Evolutionary conservation across 2,888 invertebrate species (phyloP), one percentile per base, ranked within the genome.

Genomic region (Dynastes maya): DNA sequence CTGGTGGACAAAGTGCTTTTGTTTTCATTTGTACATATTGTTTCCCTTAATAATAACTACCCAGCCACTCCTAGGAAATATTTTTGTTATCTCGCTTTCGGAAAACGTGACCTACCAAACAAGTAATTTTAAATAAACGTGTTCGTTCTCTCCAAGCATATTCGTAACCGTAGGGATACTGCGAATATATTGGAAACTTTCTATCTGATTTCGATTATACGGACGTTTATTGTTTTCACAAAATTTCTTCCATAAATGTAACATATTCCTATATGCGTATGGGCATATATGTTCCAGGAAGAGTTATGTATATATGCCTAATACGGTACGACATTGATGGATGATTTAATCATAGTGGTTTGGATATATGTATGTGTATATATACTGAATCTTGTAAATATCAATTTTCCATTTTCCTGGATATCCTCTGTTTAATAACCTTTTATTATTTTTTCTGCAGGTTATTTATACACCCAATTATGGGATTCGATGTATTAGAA

Each of bases 11-110:
- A 53, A 53, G 64, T 32, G 70, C 45, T 63, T 72, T 78, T 78
- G 71, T 78, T 71, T 65, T 40, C 71, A 58, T 78, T 78, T 72
- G 61, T 71, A 64, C 70, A 72, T 64, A 78, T 70, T 76, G 76
- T 55, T 76, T 65, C 65, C 67, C 37, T 53, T 65, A 61, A 40
- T 65, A 65, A 65, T 32, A 65, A 63, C 63, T 22, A 55, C 16
- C 16, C 53, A 22, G 16, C 6, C 40, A 40, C 40, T 65, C 40
- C 40, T 40, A 65, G 40, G 53, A 65, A 40, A 40, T 65, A 65
- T 65, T 40, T 65, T 65, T 40, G 65, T 40, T 65, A 65, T 65
- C 65, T 65, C n/a, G 16, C 65, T 29, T 65, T 13, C 40, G 65
- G 61, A 61, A 27, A 65, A 65, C 65, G 37, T 65, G 65, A 65